A percentile compares a stretch with the other conserved stretches of the same genome.
These are phyloP conservation scores for Dissostichus mawsoni DNA, from an alignment of 2,113 vertebrate species.

Conservation along the genomic window DNA sequence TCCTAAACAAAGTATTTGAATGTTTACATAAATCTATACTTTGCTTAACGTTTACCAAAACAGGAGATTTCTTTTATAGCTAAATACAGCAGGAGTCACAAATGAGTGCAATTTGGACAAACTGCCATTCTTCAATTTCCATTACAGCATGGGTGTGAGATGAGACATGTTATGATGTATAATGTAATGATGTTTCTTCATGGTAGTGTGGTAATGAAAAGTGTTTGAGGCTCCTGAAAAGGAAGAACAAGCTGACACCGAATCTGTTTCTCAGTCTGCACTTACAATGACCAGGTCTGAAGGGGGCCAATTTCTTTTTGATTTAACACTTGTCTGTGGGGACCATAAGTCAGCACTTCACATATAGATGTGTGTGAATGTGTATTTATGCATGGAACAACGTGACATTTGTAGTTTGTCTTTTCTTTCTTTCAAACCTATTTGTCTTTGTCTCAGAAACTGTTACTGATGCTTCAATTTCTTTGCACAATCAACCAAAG, in stretches of 20 bases:
- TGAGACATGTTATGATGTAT: conserved; percentile 5
- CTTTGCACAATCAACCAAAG: conserved; percentile 86
- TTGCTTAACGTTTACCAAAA: conserved; percentile 23
- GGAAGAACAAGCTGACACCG: conserved; percentile 32
- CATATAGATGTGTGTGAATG: conserved; percentile 79
- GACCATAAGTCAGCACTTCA: conserved; percentile 65
- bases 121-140: conserved; percentile 26
- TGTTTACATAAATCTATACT: conserved; percentile 48
- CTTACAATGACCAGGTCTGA: conserved; percentile 54
- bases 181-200: not conserved
- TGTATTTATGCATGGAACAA: conserved; percentile 85
- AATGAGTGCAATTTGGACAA: conserved; percentile 28
- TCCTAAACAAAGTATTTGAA: conserved; percentile 56
- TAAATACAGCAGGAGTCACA: conserved; percentile 12
- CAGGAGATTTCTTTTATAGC: conserved; percentile 20
- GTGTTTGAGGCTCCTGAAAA: conserved; percentile 24
- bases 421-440: conserved; percentile 46
- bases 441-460: conserved; percentile 75
- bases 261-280: conserved; percentile 55
- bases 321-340: conserved; percentile 58
- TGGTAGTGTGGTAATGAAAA: conserved; percentile 13
- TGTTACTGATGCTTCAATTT: conserved; percentile 83
- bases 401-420: conserved; percentile 59
- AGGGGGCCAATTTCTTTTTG: conserved; percentile 56
- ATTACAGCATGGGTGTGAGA: conserved; percentile 14